Evolutionary conservation across 1,140 invertebrate species (phyloP).

Genomic region (Brachionus rubens): DNA sequence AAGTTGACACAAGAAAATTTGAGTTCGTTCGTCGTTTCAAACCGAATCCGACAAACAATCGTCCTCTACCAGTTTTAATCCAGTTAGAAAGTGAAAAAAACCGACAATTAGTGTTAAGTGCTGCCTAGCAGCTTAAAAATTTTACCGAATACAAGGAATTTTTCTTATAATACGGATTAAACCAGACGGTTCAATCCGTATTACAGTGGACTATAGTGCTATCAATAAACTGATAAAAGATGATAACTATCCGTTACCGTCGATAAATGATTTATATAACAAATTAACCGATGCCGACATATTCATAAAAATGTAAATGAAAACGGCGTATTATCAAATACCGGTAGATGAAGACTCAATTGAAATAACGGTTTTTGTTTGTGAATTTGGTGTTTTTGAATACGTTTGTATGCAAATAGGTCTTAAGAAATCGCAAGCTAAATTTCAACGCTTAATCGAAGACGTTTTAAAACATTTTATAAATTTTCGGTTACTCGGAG

Average conservation of each 20-base stretch:
- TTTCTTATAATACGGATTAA: no score
- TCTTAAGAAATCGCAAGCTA: constrained; percentile 16
- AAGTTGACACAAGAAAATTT: no score
- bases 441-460: constrained; percentile 44
- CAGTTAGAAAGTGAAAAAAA: no score
- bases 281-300: not conserved
- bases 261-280: not conserved
- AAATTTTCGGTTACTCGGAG: not conserved
- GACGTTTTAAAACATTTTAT: no score
- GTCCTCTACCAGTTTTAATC: no score
- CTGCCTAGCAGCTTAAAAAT: no score
- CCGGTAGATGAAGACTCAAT: not conserved
- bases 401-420: constrained; percentile 40
- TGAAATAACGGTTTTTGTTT: not conserved
- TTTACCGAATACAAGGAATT: no score
- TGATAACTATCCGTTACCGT: not conserved
- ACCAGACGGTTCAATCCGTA: not conserved
- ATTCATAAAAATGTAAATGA: not conserved
- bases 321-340: not conserved
- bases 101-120: no score
- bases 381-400: constrained; percentile 37
- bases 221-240: not conserved
- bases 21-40: no score
- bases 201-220: not conserved
- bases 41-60: no score